These are phyloP conservation scores for Oreochromis niloticus DNA, from an alignment of 2,113 vertebrate species.

Conservation along the genomic window DNA sequence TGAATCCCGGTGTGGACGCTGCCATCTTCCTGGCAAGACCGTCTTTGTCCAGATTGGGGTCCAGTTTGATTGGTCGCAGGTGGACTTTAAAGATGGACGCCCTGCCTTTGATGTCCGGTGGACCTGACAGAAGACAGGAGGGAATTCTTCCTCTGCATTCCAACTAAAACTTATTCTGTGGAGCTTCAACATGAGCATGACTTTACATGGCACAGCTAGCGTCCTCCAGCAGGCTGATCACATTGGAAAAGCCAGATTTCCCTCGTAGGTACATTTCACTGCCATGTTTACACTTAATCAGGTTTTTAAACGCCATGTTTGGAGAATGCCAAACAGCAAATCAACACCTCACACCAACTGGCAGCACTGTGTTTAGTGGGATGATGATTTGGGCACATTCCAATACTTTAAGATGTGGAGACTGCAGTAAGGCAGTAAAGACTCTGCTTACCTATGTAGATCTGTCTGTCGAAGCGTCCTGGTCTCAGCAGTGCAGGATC, in stretches of 20 bases:
- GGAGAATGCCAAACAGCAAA: not conserved
- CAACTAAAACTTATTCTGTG: accelerated
- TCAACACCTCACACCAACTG: accelerated
- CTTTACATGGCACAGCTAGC: accelerated
- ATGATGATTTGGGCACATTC: not conserved
- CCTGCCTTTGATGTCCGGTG: constrained; percentile 94
- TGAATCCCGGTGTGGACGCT: constrained; percentile 92
- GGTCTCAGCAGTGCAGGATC: constrained; percentile 93
- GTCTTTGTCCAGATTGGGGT: constrained; percentile 78
- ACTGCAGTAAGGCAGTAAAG: not conserved
- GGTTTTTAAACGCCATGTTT: not conserved
- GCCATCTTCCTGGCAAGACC: constrained; percentile 87
- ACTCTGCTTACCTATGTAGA: constrained; percentile 82
- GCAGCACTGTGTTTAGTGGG: not conserved
- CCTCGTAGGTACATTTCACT: not conserved
- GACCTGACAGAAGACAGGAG: constrained; percentile 71
- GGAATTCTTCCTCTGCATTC: not conserved
- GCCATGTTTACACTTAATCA: not conserved
- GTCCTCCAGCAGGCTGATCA: not conserved
- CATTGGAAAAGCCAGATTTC: not conserved
- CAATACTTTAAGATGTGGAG: not conserved
- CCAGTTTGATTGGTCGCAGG: constrained; percentile 87
- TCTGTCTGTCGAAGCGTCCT: constrained; percentile 94
- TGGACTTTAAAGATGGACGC: constrained; percentile 98
- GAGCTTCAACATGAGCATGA: not conserved